Percentiles rank a stretch among this genome's conserved stretches.
Conservation (phyloP, 2,797 vertebrate genomes). For the Chloroceryle amazona region DNA sequence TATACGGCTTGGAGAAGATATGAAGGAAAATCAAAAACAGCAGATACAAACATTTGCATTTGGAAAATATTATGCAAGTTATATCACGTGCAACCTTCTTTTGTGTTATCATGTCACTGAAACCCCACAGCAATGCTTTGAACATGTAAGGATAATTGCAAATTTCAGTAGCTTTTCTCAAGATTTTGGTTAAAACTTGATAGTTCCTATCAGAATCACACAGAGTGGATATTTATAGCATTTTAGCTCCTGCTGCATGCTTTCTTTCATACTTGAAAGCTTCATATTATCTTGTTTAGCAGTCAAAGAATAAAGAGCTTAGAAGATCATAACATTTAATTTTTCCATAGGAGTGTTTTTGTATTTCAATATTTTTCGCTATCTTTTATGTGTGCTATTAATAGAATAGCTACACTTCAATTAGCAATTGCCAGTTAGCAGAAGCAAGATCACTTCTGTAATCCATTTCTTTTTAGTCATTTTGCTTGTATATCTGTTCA, state of each 20-base stretch:
- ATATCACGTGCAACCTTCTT: background rate
- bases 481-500: background rate
- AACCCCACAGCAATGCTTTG: background rate
- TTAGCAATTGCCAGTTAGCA: constrained; percentile 24
- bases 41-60: background rate
- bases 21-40: background rate
- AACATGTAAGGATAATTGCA: background rate
- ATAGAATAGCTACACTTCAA: background rate
- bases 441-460: background rate
- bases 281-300: constrained; percentile 50
- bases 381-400: background rate
- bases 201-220: background rate
- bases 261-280: background rate
- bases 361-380: background rate
- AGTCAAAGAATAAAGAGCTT: constrained; percentile 54
- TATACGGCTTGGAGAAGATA: background rate
- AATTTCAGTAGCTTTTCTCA: background rate
- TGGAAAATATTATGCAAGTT: background rate
- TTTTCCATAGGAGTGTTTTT: constrained; percentile 33
- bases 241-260: background rate
- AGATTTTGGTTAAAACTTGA: constrained; percentile 19
- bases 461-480: background rate
- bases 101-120: background rate
- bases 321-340: constrained; percentile 44
- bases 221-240: constrained; percentile 4